phyloP scores from a whole-genome alignment of 2,797 vertebrate genomes.

The Clarias platycephalus region DNA sequence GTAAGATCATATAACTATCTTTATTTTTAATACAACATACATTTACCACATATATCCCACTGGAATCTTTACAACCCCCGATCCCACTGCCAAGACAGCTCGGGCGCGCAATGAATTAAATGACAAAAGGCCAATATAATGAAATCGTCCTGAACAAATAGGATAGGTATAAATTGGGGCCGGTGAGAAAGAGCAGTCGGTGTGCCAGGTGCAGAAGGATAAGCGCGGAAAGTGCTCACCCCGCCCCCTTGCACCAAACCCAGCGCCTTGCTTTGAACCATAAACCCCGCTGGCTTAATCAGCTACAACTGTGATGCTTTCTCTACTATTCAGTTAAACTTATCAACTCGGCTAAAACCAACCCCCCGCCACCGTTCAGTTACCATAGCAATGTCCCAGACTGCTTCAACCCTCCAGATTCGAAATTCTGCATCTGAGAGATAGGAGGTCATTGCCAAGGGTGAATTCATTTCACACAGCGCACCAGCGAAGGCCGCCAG shows the following conservation, averaged over 20 bases:
- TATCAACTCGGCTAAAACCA: conserved; percentile 54
- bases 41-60: neutral
- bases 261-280: conserved; percentile 47
- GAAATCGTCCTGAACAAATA: conserved; percentile 54
- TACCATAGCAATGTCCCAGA: conserved; percentile 62
- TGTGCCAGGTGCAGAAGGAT: conserved; percentile 44
- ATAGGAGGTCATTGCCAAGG: conserved; percentile 63
- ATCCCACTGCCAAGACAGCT: conserved; percentile 36
- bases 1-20: neutral
- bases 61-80: conserved; percentile 28
- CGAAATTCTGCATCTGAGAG: conserved; percentile 59
- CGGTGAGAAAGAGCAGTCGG: conserved; percentile 40
- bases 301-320: conserved; percentile 59
- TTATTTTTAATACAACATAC: neutral
- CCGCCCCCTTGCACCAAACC: neutral
- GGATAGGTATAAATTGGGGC: conserved; percentile 43
- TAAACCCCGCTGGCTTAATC: conserved; percentile 58
- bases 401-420: conserved; percentile 57
- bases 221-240: conserved; percentile 9
- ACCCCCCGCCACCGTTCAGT: conserved; percentile 59
- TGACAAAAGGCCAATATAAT: conserved; percentile 52
- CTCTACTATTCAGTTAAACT: conserved; percentile 58
- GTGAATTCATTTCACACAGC: conserved; percentile 52
- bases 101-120: conserved; percentile 47
- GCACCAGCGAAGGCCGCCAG: conserved; percentile 44